These are phyloP conservation scores for Polyodon spathula DNA, from an alignment of 2,113 vertebrate species.

Conservation along the genomic window DNA sequence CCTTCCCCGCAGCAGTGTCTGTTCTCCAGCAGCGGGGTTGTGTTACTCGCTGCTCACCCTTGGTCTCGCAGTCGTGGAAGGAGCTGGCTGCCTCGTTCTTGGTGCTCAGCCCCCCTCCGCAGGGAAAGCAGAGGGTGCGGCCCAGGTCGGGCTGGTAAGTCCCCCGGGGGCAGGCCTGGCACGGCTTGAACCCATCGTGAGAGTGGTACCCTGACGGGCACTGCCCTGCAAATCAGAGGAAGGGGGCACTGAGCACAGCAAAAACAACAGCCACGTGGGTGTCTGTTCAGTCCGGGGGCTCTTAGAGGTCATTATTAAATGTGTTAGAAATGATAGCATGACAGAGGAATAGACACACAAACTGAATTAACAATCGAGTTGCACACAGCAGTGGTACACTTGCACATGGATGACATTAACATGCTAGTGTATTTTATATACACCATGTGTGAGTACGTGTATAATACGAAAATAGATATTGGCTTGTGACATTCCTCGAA, in stretches of 20 bases:
- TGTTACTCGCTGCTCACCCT: constrained; percentile 53
- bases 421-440: no score
- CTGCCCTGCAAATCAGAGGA: constrained; percentile 60
- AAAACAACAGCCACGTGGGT: constrained; percentile 2
- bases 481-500: no score
- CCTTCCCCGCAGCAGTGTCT: background rate
- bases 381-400: no score
- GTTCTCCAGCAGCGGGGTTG: background rate
- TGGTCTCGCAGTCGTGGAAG: constrained; percentile 94
- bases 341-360: no score
- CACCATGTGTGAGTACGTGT: no score
- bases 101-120: constrained; percentile 83
- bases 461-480: no score
- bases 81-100: constrained; percentile 82
- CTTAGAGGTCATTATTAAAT: no score
- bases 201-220: constrained; percentile 82
- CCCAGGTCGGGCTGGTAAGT: constrained; percentile 85
- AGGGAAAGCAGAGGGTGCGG: constrained; percentile 81
- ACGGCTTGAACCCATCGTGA: constrained; percentile 83
- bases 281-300: background rate
- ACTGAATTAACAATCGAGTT: no score
- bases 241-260: no score
- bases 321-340: no score
- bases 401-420: no score
- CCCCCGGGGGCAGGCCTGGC: constrained; percentile 76